These are phyloP conservation scores for Lucilia sericata DNA, from an alignment of 1,140 invertebrate genomes.

Conservation along the genomic window DNA sequence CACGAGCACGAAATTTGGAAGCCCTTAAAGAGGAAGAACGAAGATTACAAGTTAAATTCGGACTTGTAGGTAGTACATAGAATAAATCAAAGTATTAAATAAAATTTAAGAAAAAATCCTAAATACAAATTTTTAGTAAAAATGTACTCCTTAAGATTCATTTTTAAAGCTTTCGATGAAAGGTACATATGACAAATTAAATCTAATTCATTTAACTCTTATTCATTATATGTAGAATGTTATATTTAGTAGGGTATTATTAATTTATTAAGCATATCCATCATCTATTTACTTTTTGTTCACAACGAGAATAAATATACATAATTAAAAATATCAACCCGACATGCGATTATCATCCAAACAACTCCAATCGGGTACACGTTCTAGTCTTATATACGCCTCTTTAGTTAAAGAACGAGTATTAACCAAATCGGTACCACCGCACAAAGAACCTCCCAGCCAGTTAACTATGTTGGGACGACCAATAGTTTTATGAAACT, in stretches of 20 bases:
- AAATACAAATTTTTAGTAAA: no score
- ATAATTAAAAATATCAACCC: conserved; percentile 46
- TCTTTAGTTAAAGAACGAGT: conserved; percentile 82
- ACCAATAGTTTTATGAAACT: conserved; percentile 81
- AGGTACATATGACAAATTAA: no score
- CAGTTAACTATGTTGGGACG: conserved; percentile 88
- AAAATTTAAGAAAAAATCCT: no score
- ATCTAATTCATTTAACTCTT: no score
- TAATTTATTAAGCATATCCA: no score
- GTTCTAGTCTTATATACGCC: conserved; percentile 76
- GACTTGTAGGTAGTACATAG: background rate
- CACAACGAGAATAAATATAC: background rate
- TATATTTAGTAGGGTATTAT: no score
- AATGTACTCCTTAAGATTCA: no score
- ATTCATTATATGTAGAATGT: no score
- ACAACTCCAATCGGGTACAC: conserved; percentile 87
- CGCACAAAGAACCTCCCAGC: conserved; percentile 88
- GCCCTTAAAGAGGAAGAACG: conserved; percentile 36
- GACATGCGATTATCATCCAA: conserved; percentile 73
- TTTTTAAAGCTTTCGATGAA: no score
- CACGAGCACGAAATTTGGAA: conserved; percentile 33
- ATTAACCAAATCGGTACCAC: conserved; percentile 82
- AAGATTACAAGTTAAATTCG: conserved; percentile 25
- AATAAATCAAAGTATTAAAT: background rate
- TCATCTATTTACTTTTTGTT: background rate